Conservation (phyloP, 1,140 invertebrate species). For the Platyscapa corneri region DNA sequence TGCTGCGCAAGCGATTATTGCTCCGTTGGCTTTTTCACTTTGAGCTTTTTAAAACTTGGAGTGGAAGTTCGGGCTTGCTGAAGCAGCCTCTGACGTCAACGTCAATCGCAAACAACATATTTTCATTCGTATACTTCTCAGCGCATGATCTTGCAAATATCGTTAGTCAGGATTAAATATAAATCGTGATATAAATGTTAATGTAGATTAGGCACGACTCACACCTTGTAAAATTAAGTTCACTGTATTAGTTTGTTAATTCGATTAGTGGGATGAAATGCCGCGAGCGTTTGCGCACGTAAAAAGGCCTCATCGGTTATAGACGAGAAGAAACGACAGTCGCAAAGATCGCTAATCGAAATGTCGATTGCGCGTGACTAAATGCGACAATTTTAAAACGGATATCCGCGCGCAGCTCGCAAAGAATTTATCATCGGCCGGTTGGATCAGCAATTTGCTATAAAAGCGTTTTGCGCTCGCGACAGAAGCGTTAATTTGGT, state of each 20-base stretch:
- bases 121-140: not conserved
- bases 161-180: not conserved
- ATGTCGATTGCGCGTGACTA: not conserved
- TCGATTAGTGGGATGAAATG: not conserved
- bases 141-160: no score
- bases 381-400: not conserved
- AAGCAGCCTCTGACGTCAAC: not conserved
- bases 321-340: not conserved
- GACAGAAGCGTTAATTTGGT: no score
- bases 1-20: not conserved
- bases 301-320: not conserved
- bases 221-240: slow-evolving; percentile 32
- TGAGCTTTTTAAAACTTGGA: no score
- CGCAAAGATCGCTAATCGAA: not conserved
- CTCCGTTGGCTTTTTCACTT: no score
- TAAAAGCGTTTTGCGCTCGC: no score
- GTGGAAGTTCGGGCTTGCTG: no score
- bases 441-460: not conserved
- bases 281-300: no score
- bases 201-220: slow-evolving; percentile 49
- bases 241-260: not conserved
- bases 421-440: not conserved
- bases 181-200: not conserved
- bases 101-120: not conserved
- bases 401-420: not conserved